These are phyloP conservation scores for Champsocephalus esox DNA, from an alignment of 2,797 vertebrate genomes.

Conservation along the genomic window DNA sequence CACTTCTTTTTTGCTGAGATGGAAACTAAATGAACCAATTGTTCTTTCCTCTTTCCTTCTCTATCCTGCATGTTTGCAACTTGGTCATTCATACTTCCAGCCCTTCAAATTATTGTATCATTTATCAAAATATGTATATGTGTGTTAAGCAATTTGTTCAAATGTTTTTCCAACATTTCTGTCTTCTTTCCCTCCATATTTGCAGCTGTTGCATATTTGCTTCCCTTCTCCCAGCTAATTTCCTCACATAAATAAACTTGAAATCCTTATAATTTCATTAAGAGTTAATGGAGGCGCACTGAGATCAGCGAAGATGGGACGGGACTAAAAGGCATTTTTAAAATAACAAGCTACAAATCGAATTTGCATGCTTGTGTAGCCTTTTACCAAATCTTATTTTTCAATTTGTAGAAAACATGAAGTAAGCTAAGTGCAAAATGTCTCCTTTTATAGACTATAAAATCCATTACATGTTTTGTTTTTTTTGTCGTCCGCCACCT, in stretches of 20 bases:
- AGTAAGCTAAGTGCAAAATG: conserved; percentile 43
- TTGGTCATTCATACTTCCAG: background rate
- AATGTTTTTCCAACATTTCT: conserved; percentile 1
- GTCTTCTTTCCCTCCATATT: background rate
- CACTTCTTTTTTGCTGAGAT: conserved; percentile 4
- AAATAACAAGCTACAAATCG: conserved; percentile 46
- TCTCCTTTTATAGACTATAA: conserved; percentile 49
- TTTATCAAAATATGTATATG: conserved; percentile 23
- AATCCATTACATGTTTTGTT: conserved; percentile 42
- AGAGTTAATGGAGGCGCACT: background rate
- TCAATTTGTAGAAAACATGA: conserved; percentile 50
- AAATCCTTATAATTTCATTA: conserved; percentile 28
- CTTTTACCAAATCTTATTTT: conserved; percentile 47
- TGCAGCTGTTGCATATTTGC: conserved; percentile 1
- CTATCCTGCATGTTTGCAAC: conserved; percentile 19
- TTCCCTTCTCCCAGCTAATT: conserved; percentile 6
- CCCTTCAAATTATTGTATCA: background rate
- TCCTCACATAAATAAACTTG: conserved; percentile 19
- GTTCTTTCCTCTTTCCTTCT: background rate
- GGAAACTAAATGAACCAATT: background rate
- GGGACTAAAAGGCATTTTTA: conserved; percentile 22
- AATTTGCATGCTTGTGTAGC: conserved; percentile 35
- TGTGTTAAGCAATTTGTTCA: conserved; percentile 3
- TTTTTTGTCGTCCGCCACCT: conserved; percentile 33
- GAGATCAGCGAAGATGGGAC: background rate